A percentile compares a stretch with the other conserved stretches of the same genome.
Evolutionary conservation across 2,888 invertebrate species (phyloP).

Genomic region (Drosophila mulleri): DNA sequence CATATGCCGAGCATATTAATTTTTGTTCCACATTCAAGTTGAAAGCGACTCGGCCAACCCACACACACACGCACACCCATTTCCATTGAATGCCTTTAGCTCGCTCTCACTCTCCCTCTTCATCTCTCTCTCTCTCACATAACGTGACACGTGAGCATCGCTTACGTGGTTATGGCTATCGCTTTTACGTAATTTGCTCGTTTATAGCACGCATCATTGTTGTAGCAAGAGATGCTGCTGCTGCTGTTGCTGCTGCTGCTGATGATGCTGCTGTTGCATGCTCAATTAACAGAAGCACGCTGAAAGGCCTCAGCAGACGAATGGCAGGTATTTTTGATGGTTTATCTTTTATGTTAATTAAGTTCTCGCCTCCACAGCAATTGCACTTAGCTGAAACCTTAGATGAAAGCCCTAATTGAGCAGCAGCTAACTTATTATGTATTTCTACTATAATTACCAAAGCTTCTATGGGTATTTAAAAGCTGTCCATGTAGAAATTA

Average conservation of each 20-base stretch:
- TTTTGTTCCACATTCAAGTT: constrained; percentile 56
- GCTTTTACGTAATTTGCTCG: constrained; percentile 74
- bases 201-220: constrained; percentile 64
- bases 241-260: constrained; percentile 5
- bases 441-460: background rate
- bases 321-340: constrained; percentile 29
- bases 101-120: background rate
- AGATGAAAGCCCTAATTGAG: background rate
- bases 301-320: constrained; percentile 39
- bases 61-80: background rate
- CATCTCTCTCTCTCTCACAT: constrained; percentile 6
- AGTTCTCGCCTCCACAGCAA: constrained; percentile 7
- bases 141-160: constrained; percentile 73
- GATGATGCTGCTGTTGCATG: constrained; percentile 36
- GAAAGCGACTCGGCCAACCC: constrained; percentile 12
- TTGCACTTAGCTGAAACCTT: constrained; percentile 17
- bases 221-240: constrained; percentile 26
- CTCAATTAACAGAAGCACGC: constrained; percentile 45
- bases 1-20: constrained; percentile 74
- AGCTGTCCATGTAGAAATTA: no score
- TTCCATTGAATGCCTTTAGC: background rate
- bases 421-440: background rate
- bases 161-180: constrained; percentile 73
- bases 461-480: background rate
- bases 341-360: constrained; percentile 38